Conservation (phyloP, 1,140 invertebrate species). For the Drosophila kanapiae region DNA sequence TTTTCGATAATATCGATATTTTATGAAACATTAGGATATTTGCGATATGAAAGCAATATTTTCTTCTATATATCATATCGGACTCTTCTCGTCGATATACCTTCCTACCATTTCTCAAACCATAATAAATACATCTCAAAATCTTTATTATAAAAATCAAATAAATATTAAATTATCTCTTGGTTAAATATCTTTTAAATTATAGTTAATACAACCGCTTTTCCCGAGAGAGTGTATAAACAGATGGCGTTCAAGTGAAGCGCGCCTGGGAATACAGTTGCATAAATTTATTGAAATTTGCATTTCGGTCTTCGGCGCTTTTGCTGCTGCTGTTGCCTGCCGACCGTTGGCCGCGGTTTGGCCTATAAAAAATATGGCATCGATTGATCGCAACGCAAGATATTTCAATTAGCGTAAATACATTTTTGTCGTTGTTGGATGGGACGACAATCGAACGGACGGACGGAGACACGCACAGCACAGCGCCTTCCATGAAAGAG, state of each 20-base stretch:
- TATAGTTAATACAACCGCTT: background rate
- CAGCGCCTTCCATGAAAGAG: slow-evolving; percentile 59
- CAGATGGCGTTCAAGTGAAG: slow-evolving; percentile 39
- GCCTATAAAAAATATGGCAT: slow-evolving; percentile 82
- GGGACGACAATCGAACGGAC: slow-evolving; percentile 41
- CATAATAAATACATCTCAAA: background rate
- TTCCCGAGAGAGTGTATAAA: slow-evolving; percentile 3
- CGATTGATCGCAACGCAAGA: slow-evolving; percentile 82
- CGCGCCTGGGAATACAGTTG: slow-evolving; percentile 65
- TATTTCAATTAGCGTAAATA: slow-evolving; percentile 84
- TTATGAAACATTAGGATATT: too few species aligned
- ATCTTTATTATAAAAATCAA: background rate
- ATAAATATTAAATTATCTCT: background rate
- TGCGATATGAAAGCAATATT: too few species aligned
- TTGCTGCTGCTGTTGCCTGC: slow-evolving; percentile 24
- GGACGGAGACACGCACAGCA: slow-evolving; percentile 45
- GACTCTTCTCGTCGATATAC: background rate
- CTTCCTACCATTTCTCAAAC: too few species aligned
- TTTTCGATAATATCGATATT: too few species aligned
- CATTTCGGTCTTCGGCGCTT: slow-evolving; percentile 64
- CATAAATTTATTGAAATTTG: slow-evolving; percentile 84
- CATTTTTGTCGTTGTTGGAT: slow-evolving; percentile 74
- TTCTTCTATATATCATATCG: background rate
- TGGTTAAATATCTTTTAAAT: background rate
- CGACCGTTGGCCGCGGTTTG: slow-evolving; percentile 46